phyloP scores from a whole-genome alignment of 2,888 invertebrate genomes.

The Drosophila setosimentum region DNA sequence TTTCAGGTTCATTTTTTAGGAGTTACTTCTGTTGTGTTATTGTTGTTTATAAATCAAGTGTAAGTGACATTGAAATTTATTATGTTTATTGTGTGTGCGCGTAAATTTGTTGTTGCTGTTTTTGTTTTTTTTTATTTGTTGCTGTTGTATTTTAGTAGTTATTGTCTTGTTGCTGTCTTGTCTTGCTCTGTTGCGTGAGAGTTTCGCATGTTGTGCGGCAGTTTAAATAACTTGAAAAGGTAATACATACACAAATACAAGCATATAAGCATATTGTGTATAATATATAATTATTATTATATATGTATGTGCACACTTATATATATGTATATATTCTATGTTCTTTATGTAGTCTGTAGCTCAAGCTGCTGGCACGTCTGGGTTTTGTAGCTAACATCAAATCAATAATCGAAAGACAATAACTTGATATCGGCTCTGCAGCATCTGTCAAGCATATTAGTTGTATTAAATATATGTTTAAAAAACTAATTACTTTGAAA shows the following conservation, averaged over 20 bases:
- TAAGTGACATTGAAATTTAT: constrained; percentile 82
- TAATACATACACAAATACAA: constrained; percentile 3
- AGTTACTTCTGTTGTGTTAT: constrained; percentile 16
- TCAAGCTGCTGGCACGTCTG: constrained; percentile 2
- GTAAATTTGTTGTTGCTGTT: constrained; percentile 20
- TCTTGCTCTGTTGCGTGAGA: constrained; percentile 77
- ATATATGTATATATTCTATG: constrained; percentile 9
- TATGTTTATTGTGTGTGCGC: constrained; percentile 39
- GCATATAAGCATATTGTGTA: neutral
- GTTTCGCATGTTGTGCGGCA: constrained; percentile 69
- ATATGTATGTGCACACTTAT: neutral
- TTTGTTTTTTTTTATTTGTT: constrained; percentile 14
- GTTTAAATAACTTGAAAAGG: constrained; percentile 38
- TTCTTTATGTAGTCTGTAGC: neutral
- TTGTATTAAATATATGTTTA: neutral
- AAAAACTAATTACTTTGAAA: neutral
- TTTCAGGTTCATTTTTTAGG: neutral
- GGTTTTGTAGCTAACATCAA: neutral
- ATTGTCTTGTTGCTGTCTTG: constrained; percentile 39
- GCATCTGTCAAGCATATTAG: neutral
- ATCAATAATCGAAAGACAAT: neutral
- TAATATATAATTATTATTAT: constrained; percentile 2
- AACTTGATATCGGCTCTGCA: neutral
- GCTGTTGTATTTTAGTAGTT: constrained; percentile 22
- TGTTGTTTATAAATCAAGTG: constrained; percentile 74